Base-by-base conservation (phyloP, 2,888 invertebrate species). In the Mythimna impura region DNA sequence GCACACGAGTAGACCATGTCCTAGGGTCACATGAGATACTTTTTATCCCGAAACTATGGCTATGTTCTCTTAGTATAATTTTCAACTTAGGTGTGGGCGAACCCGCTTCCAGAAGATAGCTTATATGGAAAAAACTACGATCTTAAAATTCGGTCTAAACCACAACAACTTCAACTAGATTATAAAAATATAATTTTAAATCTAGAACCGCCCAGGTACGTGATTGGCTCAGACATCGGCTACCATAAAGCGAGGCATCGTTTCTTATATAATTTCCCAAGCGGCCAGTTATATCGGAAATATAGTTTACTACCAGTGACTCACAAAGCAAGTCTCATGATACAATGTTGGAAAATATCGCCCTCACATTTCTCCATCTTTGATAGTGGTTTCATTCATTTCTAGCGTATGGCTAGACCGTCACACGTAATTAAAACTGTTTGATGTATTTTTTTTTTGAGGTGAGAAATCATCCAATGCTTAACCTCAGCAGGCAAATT, bases 191-290 rank as follows among this genome's bases (percentile, higher is more conserved):
- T 22, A 55, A 36, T 50, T 65, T 62, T 4, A 57, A 76, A 80
- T 61, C 34, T 52, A 60, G 36, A 66, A 2, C 25, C 40, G 34
- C 4, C 6, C 52, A 75, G 66, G 65, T 69, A 61, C 57, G 0
- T 9, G 69, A 50, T 70, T 70, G 69, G 60, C 30, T 57, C 52
- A 58, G 61, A 76, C 62, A 76, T 67, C 9, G 67, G 54, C 47
- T 60, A 66, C 47, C 64, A 71, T 74, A 77, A 76, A 81, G 50
- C 61, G 69, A 55, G 55, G 67, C 60, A 78, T 69, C 77, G 71
- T 71, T 73, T 72, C 80, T 78, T 75, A 67, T 66, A 62, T 85
- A 82, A 85, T 85, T 85, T 85, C 85, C 85, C 85, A 22, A 47
- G 85, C 25, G 85, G 77, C 78, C 80, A 69, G 80, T 81, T 84